Evolutionary conservation across 2,888 invertebrate species (phyloP), one percentile per base, ranked within the genome.

Genomic region (Silvanus unidentatus): DNA sequence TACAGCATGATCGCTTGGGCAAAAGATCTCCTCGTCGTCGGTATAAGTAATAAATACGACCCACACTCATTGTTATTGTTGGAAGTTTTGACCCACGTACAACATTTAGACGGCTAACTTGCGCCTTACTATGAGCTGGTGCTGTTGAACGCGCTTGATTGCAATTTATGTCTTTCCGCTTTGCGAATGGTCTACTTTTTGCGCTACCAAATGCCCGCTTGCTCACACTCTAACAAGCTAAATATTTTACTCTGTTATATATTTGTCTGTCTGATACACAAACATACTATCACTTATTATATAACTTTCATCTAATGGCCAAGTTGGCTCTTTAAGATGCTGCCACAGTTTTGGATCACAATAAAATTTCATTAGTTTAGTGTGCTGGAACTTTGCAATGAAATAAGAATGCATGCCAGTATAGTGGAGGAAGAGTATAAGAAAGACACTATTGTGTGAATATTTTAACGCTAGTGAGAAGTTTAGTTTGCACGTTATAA

Each of bases 11-110:
- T 13, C 34, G 22, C 38, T 39, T 35, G 35, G 37, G 40, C 46
- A 43, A 52, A 48, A 43, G 53, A 56, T 57, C 54, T 47, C 49
- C 54, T 47, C 32, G 27, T 27, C 39, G 12, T 37, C 32, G 30
- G 54, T 54, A 54, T 52, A 52, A 49, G 60, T 51, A 51, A 62
- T 63, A 63, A 62, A 62, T 63, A 50, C 61, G 59, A 57, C 61
- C 63, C 58, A 62, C 62, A 58, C 59, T 59, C 58, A 59, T 60
- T 63, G 61, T 58, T 57, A 40, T 39, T 56, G 56, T 45, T 57
- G 56, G 53, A 51, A 55, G 58, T 58, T 59, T 59, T 53, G 57
- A 56, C 58, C 56, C 52, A 53, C 49, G 50, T 48, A 22, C 22
- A 22, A 22, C 22, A 22, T 22, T 22, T 22, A 48, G 56, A 51